Evolutionary conservation across 2,888 invertebrate genomes (phyloP).

Genomic region (Drymonia ruficornis): DNA sequence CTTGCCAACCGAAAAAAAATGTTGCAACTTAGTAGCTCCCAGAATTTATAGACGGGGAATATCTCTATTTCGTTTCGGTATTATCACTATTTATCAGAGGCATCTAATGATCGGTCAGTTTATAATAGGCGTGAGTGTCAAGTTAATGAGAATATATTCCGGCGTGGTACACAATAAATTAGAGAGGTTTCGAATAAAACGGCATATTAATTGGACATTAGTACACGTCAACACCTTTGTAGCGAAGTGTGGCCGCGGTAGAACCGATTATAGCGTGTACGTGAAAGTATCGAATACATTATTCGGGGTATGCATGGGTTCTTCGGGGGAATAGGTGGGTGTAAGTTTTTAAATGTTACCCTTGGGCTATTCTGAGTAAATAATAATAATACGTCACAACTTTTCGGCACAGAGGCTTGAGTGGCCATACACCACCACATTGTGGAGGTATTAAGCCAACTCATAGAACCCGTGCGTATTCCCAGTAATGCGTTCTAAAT

Average conservation of each 20-base stretch:
- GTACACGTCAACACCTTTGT: constrained; percentile 69
- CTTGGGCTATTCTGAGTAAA: constrained; percentile 46
- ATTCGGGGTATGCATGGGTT: constrained; percentile 57
- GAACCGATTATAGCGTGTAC: constrained; percentile 46
- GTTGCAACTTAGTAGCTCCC: constrained; percentile 53
- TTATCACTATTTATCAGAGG: constrained; percentile 70
- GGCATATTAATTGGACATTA: constrained; percentile 83
- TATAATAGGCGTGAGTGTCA: constrained; percentile 78
- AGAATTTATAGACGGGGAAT: constrained; percentile 62
- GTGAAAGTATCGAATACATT: constrained; percentile 56
- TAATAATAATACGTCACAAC: no score
- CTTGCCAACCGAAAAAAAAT: constrained; percentile 44
- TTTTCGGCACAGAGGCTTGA: no score
- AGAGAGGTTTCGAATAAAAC: constrained; percentile 70
- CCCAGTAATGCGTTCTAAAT: constrained; percentile 51
- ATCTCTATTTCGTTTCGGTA: constrained; percentile 70
- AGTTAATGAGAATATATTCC: constrained; percentile 81
- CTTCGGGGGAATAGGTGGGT: constrained; percentile 68
- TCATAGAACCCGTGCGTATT: no score
- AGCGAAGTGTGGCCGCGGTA: constrained; percentile 47
- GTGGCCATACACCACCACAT: no score
- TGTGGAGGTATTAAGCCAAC: no score
- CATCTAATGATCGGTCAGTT: constrained; percentile 75
- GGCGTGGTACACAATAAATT: constrained; percentile 74
- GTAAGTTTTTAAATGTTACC: constrained; percentile 58